Evolutionary conservation across 2,113 vertebrate genomes (phyloP).

Genomic region (Bucco capensis): DNA sequence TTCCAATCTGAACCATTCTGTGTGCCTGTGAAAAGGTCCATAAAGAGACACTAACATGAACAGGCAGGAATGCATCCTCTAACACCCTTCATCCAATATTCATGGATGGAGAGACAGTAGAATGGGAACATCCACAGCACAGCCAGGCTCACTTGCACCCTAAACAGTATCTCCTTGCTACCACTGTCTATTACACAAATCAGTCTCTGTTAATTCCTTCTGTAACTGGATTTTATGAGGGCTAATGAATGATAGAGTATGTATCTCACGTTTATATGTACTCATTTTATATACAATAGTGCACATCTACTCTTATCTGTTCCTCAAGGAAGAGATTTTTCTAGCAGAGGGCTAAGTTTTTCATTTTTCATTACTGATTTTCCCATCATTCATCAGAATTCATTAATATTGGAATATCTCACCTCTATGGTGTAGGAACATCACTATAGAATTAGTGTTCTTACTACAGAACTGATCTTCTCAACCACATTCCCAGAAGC

Average conservation of each 20-base stretch:
- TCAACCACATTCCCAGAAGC: background rate
- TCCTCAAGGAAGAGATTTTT: background rate
- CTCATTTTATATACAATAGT: background rate
- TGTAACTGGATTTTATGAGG: background rate
- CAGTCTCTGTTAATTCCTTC: background rate
- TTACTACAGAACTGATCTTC: background rate
- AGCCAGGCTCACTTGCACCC: background rate
- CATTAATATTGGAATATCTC: conserved; percentile 9
- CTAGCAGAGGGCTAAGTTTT: background rate
- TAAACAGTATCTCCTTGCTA: background rate
- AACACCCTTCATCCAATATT: background rate
- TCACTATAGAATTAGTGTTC: background rate
- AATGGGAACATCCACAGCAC: background rate
- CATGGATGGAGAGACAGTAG: background rate
- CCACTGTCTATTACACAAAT: background rate
- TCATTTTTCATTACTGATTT: background rate
- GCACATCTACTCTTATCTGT: background rate
- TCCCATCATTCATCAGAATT: background rate
- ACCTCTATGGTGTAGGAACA: background rate
- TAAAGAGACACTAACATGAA: background rate
- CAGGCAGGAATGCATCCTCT: background rate
- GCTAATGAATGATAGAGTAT: background rate
- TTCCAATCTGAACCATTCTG: background rate
- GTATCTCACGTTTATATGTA: background rate
- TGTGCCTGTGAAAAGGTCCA: background rate